phyloP scores from a whole-genome alignment of 2,113 vertebrate genomes.

The Crypturellus undulatus region DNA sequence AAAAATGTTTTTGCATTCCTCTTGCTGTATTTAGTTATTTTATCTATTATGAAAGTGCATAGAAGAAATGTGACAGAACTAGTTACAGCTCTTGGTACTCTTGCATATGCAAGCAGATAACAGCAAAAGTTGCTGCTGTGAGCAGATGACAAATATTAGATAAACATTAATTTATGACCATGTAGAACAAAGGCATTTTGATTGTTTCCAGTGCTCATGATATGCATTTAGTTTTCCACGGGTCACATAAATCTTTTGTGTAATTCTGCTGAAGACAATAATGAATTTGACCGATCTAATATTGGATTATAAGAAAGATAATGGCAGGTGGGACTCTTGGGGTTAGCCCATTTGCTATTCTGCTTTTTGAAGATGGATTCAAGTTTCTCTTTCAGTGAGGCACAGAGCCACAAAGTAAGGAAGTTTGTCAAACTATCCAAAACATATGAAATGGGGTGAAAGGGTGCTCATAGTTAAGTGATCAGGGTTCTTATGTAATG shows the following conservation, averaged over 20 bases:
- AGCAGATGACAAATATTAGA: not conserved
- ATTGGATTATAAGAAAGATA: not conserved
- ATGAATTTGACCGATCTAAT: not conserved
- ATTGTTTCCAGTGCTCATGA: not conserved
- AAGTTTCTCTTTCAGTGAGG: not conserved
- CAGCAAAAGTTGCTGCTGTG: not conserved
- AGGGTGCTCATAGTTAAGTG: not conserved
- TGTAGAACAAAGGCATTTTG: not conserved
- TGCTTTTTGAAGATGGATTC: not conserved
- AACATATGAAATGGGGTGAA: not conserved
- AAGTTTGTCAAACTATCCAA: not conserved
- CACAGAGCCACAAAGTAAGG: not conserved
- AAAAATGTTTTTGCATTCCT: not conserved
- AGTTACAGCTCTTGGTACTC: not conserved
- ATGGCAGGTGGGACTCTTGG: not conserved
- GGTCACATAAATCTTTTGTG: not conserved
- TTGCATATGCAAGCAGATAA: not conserved
- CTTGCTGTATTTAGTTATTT: not conserved
- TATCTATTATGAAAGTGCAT: not conserved
- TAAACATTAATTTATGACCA: not conserved
- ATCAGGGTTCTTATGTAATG: not conserved
- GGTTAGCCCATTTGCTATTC: constrained; percentile 9
- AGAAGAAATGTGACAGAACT: not conserved
- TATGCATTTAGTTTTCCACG: not conserved
- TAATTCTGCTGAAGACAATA: not conserved